phyloP scores from a whole-genome alignment of 2,888 invertebrate genomes.

The Tachystola acroxantha region DNA sequence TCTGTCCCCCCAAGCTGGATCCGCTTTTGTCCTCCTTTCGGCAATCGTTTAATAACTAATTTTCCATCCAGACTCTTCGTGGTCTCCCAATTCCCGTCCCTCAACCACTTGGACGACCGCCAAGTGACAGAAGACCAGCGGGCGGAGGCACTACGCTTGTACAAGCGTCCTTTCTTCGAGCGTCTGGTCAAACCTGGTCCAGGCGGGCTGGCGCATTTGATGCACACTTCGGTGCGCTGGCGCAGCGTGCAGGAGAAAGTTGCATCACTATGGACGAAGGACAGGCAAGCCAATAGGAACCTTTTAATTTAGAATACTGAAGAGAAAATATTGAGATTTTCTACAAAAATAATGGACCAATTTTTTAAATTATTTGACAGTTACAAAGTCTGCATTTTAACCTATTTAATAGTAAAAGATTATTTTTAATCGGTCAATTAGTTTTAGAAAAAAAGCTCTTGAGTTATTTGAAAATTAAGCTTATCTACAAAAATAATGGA shows the following conservation, averaged over 20 bases:
- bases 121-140: slow-evolving; percentile 82
- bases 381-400: too few species aligned
- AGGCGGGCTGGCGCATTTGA: slow-evolving; percentile 42
- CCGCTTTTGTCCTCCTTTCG: too few species aligned
- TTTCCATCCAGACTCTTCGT: slow-evolving; percentile 81
- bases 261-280: slow-evolving; percentile 22
- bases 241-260: slow-evolving; percentile 46
- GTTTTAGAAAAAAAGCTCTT: too few species aligned
- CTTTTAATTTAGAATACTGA: slow-evolving; percentile 28
- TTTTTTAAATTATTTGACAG: too few species aligned
- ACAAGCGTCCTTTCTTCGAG: slow-evolving; percentile 79
- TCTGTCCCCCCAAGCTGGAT: too few species aligned
- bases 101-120: slow-evolving; percentile 85
- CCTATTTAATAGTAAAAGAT: too few species aligned
- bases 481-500: too few species aligned
- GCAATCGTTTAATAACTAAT: too few species aligned
- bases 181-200: slow-evolving; percentile 48
- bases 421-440: too few species aligned
- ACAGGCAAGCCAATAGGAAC: slow-evolving; percentile 24
- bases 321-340: too few species aligned
- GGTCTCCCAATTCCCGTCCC: slow-evolving; percentile 83
- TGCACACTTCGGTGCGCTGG: slow-evolving; percentile 49
- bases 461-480: too few species aligned
- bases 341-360: too few species aligned
- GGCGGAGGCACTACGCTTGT: slow-evolving; percentile 79